These are phyloP conservation scores for Drosophila birchii DNA, from an alignment of 2,888 invertebrate genomes.

Conservation along the genomic window DNA sequence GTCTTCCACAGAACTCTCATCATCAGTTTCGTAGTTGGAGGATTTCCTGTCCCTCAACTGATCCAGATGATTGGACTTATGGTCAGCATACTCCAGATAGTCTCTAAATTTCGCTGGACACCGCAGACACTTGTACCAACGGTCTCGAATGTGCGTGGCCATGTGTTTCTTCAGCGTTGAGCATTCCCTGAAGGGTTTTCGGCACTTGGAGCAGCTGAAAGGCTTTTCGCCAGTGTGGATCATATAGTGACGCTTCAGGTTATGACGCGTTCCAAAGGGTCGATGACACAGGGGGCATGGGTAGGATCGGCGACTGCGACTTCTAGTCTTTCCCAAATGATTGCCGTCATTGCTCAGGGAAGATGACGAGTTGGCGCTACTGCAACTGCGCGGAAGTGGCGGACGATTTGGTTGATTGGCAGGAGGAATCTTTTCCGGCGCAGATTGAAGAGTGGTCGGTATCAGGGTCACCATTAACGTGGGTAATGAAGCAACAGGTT, in stretches of 20 bases:
- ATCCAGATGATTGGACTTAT: conserved; percentile 75
- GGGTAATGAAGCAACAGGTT: conserved; percentile 20
- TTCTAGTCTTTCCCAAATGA: not conserved
- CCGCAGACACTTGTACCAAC: conserved; percentile 82
- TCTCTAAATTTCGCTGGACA: conserved; percentile 82
- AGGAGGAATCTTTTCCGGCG: conserved; percentile 17
- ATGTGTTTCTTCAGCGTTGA: conserved; percentile 84
- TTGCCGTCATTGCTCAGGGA: conserved; percentile 64
- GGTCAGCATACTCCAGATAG: conserved; percentile 80
- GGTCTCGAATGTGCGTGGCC: conserved; percentile 83
- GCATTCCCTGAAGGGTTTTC: conserved; percentile 83
- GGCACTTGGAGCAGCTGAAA: conserved; percentile 82
- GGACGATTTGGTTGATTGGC: conserved; percentile 32
- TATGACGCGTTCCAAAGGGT: conserved; percentile 84
- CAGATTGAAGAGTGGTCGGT: conserved; percentile 12
- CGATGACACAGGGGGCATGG: conserved; percentile 83
- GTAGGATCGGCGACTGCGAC: conserved; percentile 75
- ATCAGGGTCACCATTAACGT: conserved; percentile 57
- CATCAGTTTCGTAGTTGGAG: conserved; percentile 74
- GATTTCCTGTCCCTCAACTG: conserved; percentile 37
- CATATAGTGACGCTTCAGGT: conserved; percentile 84
- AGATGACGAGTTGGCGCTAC: conserved; percentile 72
- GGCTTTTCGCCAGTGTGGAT: conserved; percentile 85
- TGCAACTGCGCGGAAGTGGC: conserved; percentile 52
- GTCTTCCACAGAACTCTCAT: conserved; percentile 74